Evolutionary conservation across 2,113 vertebrate genomes (phyloP).

Genomic region (Epinephelus cyanopodus): DNA sequence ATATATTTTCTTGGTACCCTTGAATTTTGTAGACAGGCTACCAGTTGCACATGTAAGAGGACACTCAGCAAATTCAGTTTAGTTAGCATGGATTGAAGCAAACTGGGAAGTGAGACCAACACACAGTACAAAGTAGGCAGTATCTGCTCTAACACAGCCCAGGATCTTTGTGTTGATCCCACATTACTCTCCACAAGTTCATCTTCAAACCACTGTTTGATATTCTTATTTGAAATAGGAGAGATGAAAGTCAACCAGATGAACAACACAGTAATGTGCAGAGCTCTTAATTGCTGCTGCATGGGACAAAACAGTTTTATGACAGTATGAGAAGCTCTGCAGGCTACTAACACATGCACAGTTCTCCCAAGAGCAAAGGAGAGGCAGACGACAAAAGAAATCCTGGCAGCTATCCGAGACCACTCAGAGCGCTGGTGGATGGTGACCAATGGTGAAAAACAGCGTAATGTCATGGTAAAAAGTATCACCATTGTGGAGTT

Average conservation of each 20-base stretch:
- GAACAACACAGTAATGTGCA: slow-evolving; percentile 54
- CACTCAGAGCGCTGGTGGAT: slow-evolving; percentile 48
- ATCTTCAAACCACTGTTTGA: slow-evolving; percentile 55
- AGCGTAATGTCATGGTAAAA: slow-evolving; percentile 64
- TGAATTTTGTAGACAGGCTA: slow-evolving; percentile 42
- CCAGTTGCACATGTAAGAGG: slow-evolving; percentile 50
- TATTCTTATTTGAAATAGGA: slow-evolving; percentile 46
- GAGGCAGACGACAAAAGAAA: slow-evolving; percentile 70
- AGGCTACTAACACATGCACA: slow-evolving; percentile 68
- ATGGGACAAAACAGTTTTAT: slow-evolving; percentile 67
- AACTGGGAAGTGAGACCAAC: slow-evolving; percentile 33
- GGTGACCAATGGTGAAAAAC: slow-evolving; percentile 51
- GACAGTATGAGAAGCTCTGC: slow-evolving; percentile 60
- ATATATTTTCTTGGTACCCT: slow-evolving; percentile 49
- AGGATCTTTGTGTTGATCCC: slow-evolving; percentile 54
- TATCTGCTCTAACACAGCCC: slow-evolving; percentile 1
- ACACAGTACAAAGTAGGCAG: slow-evolving; percentile 32
- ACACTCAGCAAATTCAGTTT: slow-evolving; percentile 36
- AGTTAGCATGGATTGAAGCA: slow-evolving; percentile 25
- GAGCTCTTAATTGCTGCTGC: slow-evolving; percentile 57
- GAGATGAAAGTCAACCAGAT: slow-evolving; percentile 64
- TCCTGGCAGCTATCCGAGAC: slow-evolving; percentile 51
- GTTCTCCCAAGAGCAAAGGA: slow-evolving; percentile 72
- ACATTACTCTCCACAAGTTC: slow-evolving; percentile 46
- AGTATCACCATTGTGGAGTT: slow-evolving; percentile 51